These are phyloP conservation scores for Smittia aterrima DNA, from an alignment of 2,888 invertebrate genomes.

Conservation along the genomic window DNA sequence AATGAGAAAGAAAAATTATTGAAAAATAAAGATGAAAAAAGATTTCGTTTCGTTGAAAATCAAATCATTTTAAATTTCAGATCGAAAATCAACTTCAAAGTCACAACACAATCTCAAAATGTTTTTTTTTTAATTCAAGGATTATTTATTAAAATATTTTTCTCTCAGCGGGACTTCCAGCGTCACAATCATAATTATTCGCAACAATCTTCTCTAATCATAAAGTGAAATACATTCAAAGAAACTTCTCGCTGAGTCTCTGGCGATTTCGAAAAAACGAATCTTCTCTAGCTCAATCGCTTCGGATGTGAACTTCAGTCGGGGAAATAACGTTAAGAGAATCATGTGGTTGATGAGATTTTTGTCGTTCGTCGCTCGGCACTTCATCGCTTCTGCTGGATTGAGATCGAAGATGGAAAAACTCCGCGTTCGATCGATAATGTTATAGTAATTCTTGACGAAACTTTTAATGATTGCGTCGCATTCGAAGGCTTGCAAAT, in stretches of 20 bases:
- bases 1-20: neutral
- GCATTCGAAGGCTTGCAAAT: neutral
- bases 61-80: neutral
- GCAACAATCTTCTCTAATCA: neutral
- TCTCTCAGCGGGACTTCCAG: too few species aligned
- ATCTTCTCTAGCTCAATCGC: neutral
- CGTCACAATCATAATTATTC: neutral
- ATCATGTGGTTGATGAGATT: neutral
- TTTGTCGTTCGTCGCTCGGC: neutral
- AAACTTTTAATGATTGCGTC: neutral
- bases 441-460: neutral
- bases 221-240: neutral
- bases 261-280: neutral
- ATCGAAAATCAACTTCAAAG: too few species aligned
- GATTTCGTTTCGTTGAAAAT: neutral
- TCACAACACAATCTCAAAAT: neutral
- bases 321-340: neutral
- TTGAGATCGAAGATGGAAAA: neutral
- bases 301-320: neutral
- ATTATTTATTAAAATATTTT: neutral
- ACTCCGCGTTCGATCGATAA: neutral
- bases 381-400: neutral
- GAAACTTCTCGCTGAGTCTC: neutral
- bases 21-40: slow-evolving; percentile 19
- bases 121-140: neutral